These are phyloP conservation scores for Cyphomyrmex costatus DNA, from an alignment of 1,140 invertebrate genomes.

Conservation along the genomic window DNA sequence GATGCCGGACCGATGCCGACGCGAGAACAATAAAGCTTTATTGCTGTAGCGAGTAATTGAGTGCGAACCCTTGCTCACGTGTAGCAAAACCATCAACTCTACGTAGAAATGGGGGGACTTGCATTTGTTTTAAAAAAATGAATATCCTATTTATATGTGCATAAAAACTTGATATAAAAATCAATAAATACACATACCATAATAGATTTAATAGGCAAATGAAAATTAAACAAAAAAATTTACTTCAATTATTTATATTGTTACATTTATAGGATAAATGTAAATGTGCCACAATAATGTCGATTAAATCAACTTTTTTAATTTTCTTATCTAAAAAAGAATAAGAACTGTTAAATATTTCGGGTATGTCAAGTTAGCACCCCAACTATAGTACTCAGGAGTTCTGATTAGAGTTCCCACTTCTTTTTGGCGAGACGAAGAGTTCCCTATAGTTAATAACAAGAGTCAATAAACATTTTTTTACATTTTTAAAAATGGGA, in stretches of 20 bases:
- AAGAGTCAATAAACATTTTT: too few relatives aligned
- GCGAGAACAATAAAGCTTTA: constrained; percentile 55
- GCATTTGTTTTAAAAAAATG: constrained; percentile 23
- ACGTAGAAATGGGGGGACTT: background rate
- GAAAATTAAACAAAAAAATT: background rate
- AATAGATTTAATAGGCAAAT: background rate
- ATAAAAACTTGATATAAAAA: constrained; percentile 9
- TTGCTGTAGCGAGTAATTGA: constrained; percentile 43
- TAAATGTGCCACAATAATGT: background rate
- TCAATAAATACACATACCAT: background rate
- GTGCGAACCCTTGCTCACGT: constrained; percentile 41
- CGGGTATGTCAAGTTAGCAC: too few relatives aligned
- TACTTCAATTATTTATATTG: background rate
- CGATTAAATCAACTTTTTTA: background rate
- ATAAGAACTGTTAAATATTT: background rate
- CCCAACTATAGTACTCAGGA: too few relatives aligned
- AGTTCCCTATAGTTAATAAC: too few relatives aligned
- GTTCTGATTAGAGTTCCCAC: too few relatives aligned
- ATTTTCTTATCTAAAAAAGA: background rate
- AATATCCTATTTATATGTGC: background rate
- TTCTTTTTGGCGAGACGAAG: too few relatives aligned
- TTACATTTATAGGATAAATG: background rate
- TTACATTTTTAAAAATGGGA: too few relatives aligned
- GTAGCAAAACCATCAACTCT: constrained; percentile 8
- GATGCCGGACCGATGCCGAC: constrained; percentile 30